phyloP scores from a whole-genome alignment of 2,113 vertebrate genomes.

The Anseranas semipalmata region DNA sequence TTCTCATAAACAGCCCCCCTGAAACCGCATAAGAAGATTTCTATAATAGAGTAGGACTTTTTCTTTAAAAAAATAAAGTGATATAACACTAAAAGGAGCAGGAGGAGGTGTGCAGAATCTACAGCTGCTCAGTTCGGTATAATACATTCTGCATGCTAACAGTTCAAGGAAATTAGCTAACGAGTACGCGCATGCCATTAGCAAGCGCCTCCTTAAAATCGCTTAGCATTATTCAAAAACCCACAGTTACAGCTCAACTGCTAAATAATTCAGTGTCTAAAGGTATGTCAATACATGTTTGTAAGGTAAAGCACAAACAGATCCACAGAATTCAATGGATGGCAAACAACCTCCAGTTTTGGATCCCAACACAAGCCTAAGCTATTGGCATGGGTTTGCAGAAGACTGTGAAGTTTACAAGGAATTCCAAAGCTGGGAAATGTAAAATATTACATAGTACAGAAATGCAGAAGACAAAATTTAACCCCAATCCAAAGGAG shows the following conservation, averaged over 20 bases:
- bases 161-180: neutral
- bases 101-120: neutral
- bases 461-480: neutral
- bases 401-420: neutral
- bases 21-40: neutral
- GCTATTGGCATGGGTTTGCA: no score
- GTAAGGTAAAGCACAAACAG: neutral
- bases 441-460: neutral
- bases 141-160: neutral
- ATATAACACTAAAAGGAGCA: neutral
- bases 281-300: neutral
- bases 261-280: neutral
- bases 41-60: accelerated
- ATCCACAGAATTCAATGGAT: neutral
- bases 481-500: neutral
- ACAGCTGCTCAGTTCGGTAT: accelerated
- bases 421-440: neutral
- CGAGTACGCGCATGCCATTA: neutral
- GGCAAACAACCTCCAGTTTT: neutral
- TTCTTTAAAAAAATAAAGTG: neutral
- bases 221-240: neutral
- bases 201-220: neutral
- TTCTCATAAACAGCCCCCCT: neutral
- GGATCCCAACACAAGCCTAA: neutral
- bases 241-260: neutral